Base-by-base conservation (phyloP, 2,113 vertebrate genomes). In the Cinclus cinclus region DNA sequence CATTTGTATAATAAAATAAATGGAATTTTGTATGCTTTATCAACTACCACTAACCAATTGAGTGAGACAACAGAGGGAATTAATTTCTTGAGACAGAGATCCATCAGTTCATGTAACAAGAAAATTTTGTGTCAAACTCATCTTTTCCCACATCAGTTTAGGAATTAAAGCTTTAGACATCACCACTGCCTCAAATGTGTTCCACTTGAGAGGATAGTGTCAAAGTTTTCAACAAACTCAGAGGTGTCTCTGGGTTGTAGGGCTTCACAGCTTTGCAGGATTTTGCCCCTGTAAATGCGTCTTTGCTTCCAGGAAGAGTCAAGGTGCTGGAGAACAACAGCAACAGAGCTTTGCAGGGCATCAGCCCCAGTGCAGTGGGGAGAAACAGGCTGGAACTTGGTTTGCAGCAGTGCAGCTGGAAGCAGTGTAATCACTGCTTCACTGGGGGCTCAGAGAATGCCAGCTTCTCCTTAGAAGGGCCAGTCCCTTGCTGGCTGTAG, bases 91-190 rank as follows among this genome's bases (percentile, higher is more conserved):
- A 90, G 59, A 68, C n/a, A 37, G 42, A 82, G 25, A 83, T 23
- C 3, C 41, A 71, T 22, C 56, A 90, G 75, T 91, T 90, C 52
- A 35, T 0, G 0, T 81, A 86, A 68, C 0, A 4, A 59, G 30
- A 46, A 77, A 81, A 63, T 44, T 67, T 37, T 5, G 2, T 78
- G 37, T 41, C 84, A 82, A 75, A 87, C 6, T 0, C 0, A 23
- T 55, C 27, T 67, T 52, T 53, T 8, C 24, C 39, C 30, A 41
- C 25, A 58, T 60, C 27, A 77, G n/a, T 77, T 68, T 19, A 79
- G 42, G 46, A 81, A 62, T 83, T 95, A 93, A 93, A 95, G 79
- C 87, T 92, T 89, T 76, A 91, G 42, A 44, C 13, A 47, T 63
- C 10, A 22, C 33, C 79, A 31, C 52, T 74, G 33, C 33, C 93